Evolutionary conservation across 2,113 vertebrate genomes (phyloP), one percentile per base, ranked within the genome.

Genomic region (Myodes glareolus): DNA sequence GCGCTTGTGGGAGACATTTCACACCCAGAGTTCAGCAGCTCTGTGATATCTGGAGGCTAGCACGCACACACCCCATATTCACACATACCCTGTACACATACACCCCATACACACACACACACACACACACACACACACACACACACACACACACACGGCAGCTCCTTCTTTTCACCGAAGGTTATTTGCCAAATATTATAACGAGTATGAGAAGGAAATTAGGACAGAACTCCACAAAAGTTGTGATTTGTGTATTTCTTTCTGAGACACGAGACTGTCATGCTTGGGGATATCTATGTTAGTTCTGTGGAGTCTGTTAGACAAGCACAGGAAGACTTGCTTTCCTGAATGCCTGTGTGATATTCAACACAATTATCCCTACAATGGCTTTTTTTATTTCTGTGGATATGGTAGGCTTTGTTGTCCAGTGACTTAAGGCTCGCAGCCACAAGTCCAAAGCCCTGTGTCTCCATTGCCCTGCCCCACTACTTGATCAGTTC

Each of bases 391-490:
- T 92, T 42, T 75, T 96, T 58, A 58, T 92, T 68, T 58, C 55
- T 90, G 42, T 85, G 91, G 94, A 94, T 88, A 52, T 87, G 73
- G 78, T 70, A 0, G 61, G 42, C 39, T 95, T 76, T 68, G 33
- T 88, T 91, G 72, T 61, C 72, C 77, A 92, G 25, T 68, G 92
- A 68, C 63, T 77, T 70, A 61, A 91, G 73, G 17, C 72, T 92
- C 82, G 55, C 50, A 82, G 50, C 82, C 92, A 82, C 52, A 58
- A 85, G 58, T 81, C 29, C 72, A 76, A 85, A 94, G 80, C 88
- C 52, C 12, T 76, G 70, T 90, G 70, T 87, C 86, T 92, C 73
- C 13, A 17, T 94, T 93, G 82, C 58, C 91, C 94, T 78, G 52
- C 33, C 50, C 29, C 92, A 29, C 39, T 73, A 92, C 39, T 87